Conservation (phyloP, 2,888 invertebrate genomes). For the Tachina lurida region DNA sequence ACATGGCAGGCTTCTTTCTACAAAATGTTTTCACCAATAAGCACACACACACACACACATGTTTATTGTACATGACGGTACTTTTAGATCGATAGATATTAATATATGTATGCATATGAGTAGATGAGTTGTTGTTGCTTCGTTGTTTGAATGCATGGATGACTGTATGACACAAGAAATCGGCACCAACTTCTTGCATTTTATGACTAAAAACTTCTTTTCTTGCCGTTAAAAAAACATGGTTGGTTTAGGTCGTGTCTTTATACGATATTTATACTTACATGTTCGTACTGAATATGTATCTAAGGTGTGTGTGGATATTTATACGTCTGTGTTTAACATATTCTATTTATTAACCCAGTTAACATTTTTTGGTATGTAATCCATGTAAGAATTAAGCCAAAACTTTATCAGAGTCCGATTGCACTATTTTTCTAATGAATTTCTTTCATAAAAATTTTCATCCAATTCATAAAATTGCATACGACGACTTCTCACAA, state of each 20-base stretch:
- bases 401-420: too few relatives aligned
- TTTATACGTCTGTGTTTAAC: constrained; percentile 16
- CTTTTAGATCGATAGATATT: constrained; percentile 42
- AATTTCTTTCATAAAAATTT: too few relatives aligned
- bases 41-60: too few relatives aligned
- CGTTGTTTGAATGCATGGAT: constrained; percentile 14
- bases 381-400: too few relatives aligned
- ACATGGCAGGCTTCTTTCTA: background rate
- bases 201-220: constrained; percentile 23
- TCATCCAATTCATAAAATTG: too few relatives aligned
- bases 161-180: constrained; percentile 45
- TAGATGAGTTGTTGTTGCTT: background rate
- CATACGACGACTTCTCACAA: too few relatives aligned
- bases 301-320: background rate
- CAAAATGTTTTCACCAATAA: too few relatives aligned
- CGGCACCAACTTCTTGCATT: constrained; percentile 1
- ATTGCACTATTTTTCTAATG: too few relatives aligned
- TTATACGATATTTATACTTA: background rate
- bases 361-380: too few relatives aligned
- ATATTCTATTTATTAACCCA: constrained; percentile 28
- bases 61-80: too few relatives aligned
- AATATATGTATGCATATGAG: background rate
- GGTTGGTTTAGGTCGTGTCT: constrained; percentile 10
- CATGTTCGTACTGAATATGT: background rate
- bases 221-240: background rate